Evolutionary conservation across 2,797 vertebrate genomes (phyloP).

Genomic region (Bothrops alternatus): DNA sequence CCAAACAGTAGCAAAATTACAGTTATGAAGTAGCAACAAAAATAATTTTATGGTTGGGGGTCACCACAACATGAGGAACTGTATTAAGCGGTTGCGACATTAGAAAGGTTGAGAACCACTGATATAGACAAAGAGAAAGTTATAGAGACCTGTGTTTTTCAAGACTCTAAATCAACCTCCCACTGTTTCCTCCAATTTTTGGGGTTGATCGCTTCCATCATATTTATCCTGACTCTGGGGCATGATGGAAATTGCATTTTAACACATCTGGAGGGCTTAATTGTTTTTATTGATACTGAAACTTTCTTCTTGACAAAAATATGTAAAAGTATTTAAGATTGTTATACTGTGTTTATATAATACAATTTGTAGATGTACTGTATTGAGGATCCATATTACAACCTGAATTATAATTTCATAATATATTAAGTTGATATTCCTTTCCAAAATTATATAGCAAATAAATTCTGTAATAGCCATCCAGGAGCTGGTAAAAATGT

Average conservation of each 20-base stretch:
- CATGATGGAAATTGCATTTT: background rate
- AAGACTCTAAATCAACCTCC: background rate
- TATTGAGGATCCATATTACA: background rate
- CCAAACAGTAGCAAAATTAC: too few species aligned
- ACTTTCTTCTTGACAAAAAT: background rate
- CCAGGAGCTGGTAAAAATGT: background rate
- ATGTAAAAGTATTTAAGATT: background rate
- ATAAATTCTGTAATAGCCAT: background rate
- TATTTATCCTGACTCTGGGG: background rate
- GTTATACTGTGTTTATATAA: background rate
- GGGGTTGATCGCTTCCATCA: background rate
- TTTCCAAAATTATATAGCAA: background rate
- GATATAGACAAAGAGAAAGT: background rate
- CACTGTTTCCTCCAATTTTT: background rate
- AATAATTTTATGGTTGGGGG: too few species aligned
- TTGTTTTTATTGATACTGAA: background rate
- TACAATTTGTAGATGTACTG: background rate
- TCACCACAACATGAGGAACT: too few species aligned
- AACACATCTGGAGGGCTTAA: background rate
- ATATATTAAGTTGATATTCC: background rate
- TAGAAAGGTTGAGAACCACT: too few species aligned
- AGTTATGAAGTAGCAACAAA: too few species aligned
- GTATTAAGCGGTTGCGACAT: too few species aligned
- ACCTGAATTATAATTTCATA: background rate
- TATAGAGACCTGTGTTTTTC: background rate